Conservation (phyloP, 2,888 invertebrate species). For the Anoplius nigerrimus region DNA sequence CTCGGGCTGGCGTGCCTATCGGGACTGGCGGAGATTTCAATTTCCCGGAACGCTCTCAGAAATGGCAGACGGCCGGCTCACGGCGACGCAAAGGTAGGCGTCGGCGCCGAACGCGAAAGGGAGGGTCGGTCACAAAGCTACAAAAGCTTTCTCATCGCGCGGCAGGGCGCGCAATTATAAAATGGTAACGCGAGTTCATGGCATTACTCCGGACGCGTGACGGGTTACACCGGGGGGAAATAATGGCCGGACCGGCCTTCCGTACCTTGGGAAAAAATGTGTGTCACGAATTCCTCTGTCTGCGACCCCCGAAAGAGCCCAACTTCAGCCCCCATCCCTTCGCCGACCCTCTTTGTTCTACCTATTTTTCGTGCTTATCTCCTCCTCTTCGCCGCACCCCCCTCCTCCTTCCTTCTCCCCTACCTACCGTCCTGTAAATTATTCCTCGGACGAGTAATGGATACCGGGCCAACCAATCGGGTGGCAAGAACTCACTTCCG, state of each 20-base stretch:
- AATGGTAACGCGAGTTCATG: slow-evolving; percentile 43
- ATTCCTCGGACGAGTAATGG: too few species aligned
- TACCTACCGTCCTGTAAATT: not conserved
- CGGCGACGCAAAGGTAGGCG: not conserved
- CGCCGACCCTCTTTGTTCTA: too few species aligned
- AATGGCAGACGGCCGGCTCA: too few species aligned
- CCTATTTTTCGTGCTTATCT: too few species aligned
- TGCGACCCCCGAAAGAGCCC: too few species aligned
- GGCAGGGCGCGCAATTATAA: slow-evolving; percentile 50
- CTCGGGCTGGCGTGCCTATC: too few species aligned
- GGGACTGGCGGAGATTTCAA: not conserved
- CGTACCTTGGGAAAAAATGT: too few species aligned
- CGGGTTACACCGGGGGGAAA: slow-evolving; percentile 2
- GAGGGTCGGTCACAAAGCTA: slow-evolving; percentile 30
- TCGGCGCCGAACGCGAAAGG: not conserved
- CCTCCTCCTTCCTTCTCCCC: too few species aligned
- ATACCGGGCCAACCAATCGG: too few species aligned
- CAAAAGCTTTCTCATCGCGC: slow-evolving; percentile 39
- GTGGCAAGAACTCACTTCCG: too few species aligned
- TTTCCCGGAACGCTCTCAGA: not conserved
- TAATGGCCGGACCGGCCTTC: not conserved
- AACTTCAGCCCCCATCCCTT: not conserved
- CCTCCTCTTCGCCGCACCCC: too few species aligned
- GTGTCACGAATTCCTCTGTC: too few species aligned
- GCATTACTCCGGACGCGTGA: slow-evolving; percentile 26